Evolutionary conservation across 2,113 vertebrate genomes (phyloP), one percentile per base, ranked within the genome.

Genomic region (Sisor rabdophorus): DNA sequence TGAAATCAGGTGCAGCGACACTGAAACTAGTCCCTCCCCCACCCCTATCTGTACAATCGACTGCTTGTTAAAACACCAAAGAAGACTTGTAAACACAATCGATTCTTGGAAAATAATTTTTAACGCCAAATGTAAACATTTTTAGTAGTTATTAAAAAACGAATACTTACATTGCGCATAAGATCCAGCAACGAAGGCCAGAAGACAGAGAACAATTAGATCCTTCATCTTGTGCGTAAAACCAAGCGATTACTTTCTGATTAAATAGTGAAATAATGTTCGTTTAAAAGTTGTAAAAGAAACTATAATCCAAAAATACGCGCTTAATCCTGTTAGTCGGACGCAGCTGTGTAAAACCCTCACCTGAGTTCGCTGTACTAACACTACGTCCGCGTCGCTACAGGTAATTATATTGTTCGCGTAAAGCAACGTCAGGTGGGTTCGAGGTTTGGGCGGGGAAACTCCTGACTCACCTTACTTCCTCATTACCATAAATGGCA

Each of bases 401-500:
- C 40, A 10, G 10, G 71, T 56, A 71, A 47, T 88, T 91, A 89
- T 78, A 26, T n/a, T 79, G 73, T 0, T 2, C 2, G 50, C 63
- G 20, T 47, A 19, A 64, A 55, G 2, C 81, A 74, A 88, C 87
- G 87, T 89, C 82, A 87, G 19, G 2, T 19, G 50, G 2, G 77
- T 84, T 85, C 72, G 36, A 32, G 80, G 69, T 53, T 20, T 30
- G 63, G 65, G 64, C 50, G 15, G 22, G 19, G 60, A 28, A 48
- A 5, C 2, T 3, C 15, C 59, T 28, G 47, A 7, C 78, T 28
- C 76, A 84, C 82, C 74, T 83, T 16, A 52, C 53, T 9, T 81
- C 78, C 89, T 76, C 71, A 16, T 84, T 77, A 79, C 89, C 89
- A 88, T 89, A 88, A 90, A 87, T 84, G 86, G 83, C n/a, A 59